Evolutionary conservation across 2,113 vertebrate genomes (phyloP).

Genomic region (Entelurus aequoreus): DNA sequence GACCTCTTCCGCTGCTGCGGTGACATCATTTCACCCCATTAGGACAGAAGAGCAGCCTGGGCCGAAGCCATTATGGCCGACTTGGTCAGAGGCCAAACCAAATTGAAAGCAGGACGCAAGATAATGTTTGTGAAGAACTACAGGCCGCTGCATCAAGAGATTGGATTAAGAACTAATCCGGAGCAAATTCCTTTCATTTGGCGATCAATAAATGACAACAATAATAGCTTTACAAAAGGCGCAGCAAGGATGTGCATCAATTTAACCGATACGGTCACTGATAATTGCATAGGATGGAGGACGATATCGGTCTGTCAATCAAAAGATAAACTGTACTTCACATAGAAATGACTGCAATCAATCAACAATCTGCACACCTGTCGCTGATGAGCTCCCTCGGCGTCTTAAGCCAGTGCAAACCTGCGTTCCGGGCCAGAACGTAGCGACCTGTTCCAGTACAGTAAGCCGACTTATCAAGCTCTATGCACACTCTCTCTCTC

Average conservation of each 20-base stretch:
- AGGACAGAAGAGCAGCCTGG: slow-evolving; percentile 38
- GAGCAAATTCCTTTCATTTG: slow-evolving; percentile 37
- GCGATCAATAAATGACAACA: slow-evolving; percentile 31
- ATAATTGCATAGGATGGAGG: slow-evolving; percentile 15
- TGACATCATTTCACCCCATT: slow-evolving; percentile 56
- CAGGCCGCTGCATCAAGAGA: slow-evolving; percentile 14
- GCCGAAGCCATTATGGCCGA: slow-evolving; percentile 58
- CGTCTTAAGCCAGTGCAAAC: no score
- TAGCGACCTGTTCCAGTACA: no score
- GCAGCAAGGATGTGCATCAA: slow-evolving; percentile 19
- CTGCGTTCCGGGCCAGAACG: no score
- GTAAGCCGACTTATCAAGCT: no score
- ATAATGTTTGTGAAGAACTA: slow-evolving; percentile 13
- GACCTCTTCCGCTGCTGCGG: slow-evolving; percentile 49
- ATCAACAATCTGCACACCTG: no score
- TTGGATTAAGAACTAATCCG: slow-evolving; percentile 29
- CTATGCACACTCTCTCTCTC: no score
- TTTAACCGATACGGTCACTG: slow-evolving; percentile 16
- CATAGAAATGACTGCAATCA: no score
- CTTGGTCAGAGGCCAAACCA: slow-evolving; percentile 34
- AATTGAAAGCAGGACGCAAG: slow-evolving; percentile 33
- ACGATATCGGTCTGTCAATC: slow-evolving; percentile 18
- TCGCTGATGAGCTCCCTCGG: no score
- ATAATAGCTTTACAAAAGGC: slow-evolving; percentile 7
- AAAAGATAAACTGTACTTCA: slow-evolving; percentile 23